Evolutionary conservation across 2,797 vertebrate genomes (phyloP), one percentile per base, ranked within the genome.

Genomic region (Phaenicophaeus curvirostris): DNA sequence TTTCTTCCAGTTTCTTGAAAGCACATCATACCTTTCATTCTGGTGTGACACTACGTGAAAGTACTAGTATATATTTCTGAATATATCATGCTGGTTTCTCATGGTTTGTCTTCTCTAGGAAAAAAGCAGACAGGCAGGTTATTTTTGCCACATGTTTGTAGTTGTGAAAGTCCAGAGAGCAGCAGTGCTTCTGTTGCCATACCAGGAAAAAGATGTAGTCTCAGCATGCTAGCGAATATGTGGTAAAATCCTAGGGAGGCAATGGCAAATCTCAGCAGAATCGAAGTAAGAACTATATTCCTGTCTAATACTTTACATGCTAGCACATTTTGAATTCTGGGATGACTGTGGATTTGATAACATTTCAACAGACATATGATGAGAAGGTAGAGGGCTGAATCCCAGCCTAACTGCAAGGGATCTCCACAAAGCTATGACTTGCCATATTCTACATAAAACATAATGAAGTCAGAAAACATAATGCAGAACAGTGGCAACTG

Each of bases 161-260:
- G 62, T 24, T 59, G 46, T 86, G 55, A 86, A 54, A 81, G n/a
- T 62, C 83, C 54, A 75, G 85, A 83, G 8, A 91, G 11, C 79
- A 76, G 55, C 54, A 75, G 82, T 86, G 42, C 66, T 94, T 91
- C 76, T 91, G 48, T 90, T 93, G 28, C 79, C 73, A 78, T 76
- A 90, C 42, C 9, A 90, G 66, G 75, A 77, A 68, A 75, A 87
- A 89, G 61, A 75, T 87, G n/a, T 93, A 79, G 86, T 91, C 90
- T 84, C 95, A 86, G 86, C 86, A 68, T 77, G 89, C 58, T 75
- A 83, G 81, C 72, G 86, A 92, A 71, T 85, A 68, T 35, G 50
- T 1, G 2, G 44, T 85, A 85, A 95, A 96, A 90, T 91, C 85
- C 87, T 78, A 76, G 63, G 39, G 82, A 93, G 73, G 59, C 5